Conservation (phyloP, 2,113 vertebrate genomes). For the Epinephelus lanceolatus region DNA sequence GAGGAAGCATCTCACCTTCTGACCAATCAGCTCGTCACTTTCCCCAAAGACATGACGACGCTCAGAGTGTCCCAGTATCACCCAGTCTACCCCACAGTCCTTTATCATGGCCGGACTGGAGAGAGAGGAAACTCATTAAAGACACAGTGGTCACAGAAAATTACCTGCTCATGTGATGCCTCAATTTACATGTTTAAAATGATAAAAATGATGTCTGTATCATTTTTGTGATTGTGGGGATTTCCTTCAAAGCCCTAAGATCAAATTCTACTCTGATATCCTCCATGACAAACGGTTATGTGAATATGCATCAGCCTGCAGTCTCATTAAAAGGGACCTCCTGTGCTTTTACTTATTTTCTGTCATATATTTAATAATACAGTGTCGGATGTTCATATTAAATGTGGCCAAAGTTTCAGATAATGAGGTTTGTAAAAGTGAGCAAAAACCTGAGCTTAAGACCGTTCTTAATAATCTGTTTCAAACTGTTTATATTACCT, state of each 20-base stretch:
- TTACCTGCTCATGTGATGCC: neutral
- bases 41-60: constrained; percentile 94
- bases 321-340: neutral
- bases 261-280: too few species aligned
- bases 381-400: too few species aligned
- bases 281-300: neutral
- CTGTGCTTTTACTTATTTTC: too few species aligned
- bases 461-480: too few species aligned
- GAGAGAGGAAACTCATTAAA: neutral
- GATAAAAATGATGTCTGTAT: too few species aligned
- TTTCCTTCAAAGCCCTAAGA: neutral
- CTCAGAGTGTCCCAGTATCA: constrained; percentile 94
- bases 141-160: neutral
- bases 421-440: too few species aligned
- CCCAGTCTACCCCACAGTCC: constrained; percentile 91
- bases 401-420: too few species aligned
- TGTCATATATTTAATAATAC: too few species aligned
- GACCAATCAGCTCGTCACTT: constrained; percentile 92
- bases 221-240: neutral
- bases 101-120: constrained; percentile 94
- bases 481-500: too few species aligned
- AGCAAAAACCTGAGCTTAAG: too few species aligned
- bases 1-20: constrained; percentile 81
- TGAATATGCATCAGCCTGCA: neutral
- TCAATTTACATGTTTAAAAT: neutral